phyloP scores from a whole-genome alignment of 2,113 vertebrate genomes.

The Polyodon spathula region DNA sequence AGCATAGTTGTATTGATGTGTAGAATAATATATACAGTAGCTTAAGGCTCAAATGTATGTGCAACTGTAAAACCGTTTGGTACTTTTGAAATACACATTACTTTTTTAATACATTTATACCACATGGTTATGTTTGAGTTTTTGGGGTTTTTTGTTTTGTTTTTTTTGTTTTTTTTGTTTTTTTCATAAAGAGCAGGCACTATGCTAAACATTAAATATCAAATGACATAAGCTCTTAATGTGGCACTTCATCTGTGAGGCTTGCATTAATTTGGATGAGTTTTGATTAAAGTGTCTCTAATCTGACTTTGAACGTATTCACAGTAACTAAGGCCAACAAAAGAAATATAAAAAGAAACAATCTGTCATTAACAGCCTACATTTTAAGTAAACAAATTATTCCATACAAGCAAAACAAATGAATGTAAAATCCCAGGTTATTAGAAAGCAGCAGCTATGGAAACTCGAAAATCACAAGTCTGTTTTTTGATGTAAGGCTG shows the following conservation, averaged over 20 bases:
- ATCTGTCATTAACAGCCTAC: constrained; percentile 33
- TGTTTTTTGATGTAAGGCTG: constrained; percentile 42
- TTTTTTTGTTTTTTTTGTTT: background rate
- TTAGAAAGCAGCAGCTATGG: background rate
- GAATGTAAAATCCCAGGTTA: background rate
- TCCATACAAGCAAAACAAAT: background rate
- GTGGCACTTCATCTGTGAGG: constrained; percentile 10
- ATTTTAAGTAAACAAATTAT: constrained; percentile 6
- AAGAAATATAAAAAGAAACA: constrained; percentile 27
- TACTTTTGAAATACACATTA: no score
- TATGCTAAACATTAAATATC: background rate
- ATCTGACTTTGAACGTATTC: constrained; percentile 6
- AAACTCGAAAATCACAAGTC: no score
- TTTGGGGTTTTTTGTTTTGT: background rate
- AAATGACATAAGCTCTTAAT: background rate
- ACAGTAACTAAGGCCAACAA: constrained; percentile 11
- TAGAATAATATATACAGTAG: no score
- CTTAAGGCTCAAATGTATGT: no score
- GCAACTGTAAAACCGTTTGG: no score
- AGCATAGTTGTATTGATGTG: no score
- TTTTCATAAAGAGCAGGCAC: background rate
- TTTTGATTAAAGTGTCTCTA: constrained; percentile 3
- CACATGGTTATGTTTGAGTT: no score
- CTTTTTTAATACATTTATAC: no score
- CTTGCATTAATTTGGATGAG: background rate